Percentiles rank a stretch among this genome's conserved stretches.
Evolutionary conservation across 1,140 invertebrate species (phyloP).

Genomic region (Diorhabda elongata): DNA sequence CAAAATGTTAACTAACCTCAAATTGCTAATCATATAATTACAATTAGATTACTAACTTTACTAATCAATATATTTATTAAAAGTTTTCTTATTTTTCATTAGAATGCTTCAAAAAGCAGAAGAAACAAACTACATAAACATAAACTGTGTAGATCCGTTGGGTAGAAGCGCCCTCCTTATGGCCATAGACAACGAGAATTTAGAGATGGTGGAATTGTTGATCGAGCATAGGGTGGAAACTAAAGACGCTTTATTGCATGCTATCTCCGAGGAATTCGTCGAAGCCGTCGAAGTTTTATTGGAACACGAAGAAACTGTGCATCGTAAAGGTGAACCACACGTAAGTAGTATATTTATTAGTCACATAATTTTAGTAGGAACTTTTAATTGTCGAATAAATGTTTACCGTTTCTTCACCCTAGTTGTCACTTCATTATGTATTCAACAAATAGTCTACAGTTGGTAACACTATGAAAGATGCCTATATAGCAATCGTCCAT

Average conservation of each 20-base stretch:
- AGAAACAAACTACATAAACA: conserved; percentile 81
- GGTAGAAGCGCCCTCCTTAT: conserved; percentile 87
- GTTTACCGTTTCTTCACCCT: too few relatives aligned
- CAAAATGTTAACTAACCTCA: too few relatives aligned
- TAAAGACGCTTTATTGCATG: conserved; percentile 90
- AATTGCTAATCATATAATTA: too few relatives aligned
- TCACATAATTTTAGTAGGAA: too few relatives aligned
- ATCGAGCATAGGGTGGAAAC: conserved; percentile 84
- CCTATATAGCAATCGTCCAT: too few relatives aligned
- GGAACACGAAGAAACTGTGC: conserved; percentile 83
- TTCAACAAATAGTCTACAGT: too few relatives aligned
- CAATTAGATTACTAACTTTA: too few relatives aligned
- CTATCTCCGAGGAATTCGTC: conserved; percentile 97
- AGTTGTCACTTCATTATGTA: too few relatives aligned
- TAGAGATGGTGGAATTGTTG: conserved; percentile 96
- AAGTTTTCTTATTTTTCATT: conserved; percentile 28
- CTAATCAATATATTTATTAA: too few relatives aligned
- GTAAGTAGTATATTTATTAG: conserved; percentile 53
- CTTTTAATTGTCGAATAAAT: too few relatives aligned
- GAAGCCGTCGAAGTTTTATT: conserved; percentile 94
- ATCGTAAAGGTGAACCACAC: conserved; percentile 74
- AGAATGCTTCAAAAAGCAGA: conserved; percentile 75
- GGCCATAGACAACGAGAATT: conserved; percentile 99
- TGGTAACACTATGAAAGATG: too few relatives aligned
- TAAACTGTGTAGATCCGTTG: conserved; percentile 96